phyloP scores from a whole-genome alignment of 1,140 invertebrate genomes.

The Aethina tumida region DNA sequence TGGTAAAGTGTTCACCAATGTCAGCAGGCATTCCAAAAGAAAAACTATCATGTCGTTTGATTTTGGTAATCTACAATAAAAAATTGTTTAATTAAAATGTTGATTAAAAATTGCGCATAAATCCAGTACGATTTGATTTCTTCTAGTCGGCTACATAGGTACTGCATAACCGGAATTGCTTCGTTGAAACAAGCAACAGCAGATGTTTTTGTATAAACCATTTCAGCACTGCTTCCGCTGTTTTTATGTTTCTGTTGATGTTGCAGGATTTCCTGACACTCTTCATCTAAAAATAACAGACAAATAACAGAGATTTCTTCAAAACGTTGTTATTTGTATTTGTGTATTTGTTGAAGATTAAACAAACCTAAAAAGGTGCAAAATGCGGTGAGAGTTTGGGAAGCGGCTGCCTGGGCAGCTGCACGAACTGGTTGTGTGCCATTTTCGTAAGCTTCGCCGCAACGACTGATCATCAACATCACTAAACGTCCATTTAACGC shows the following conservation, averaged over 20 bases:
- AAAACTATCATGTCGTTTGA: conserved; percentile 59
- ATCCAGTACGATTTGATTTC: conserved; percentile 61
- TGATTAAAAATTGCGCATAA: conserved; percentile 1
- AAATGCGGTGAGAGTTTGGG: conserved; percentile 71
- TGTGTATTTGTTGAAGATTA: conserved; percentile 1
- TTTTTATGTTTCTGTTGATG: conserved; percentile 48
- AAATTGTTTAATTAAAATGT: not conserved
- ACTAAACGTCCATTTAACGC: conserved; percentile 74
- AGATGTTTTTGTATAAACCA: conserved; percentile 43
- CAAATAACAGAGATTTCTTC: not conserved
- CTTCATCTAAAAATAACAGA: conserved; percentile 48
- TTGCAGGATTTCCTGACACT: conserved; percentile 62
- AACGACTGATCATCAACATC: conserved; percentile 63
- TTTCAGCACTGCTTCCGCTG: conserved; percentile 45
- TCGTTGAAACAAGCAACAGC: conserved; percentile 83
- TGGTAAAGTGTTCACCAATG: conserved; percentile 70
- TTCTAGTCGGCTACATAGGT: conserved; percentile 74
- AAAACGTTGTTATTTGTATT: not conserved
- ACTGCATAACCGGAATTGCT: conserved; percentile 80
- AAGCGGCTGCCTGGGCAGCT: conserved; percentile 71
- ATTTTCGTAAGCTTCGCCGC: conserved; percentile 62
- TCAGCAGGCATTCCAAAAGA: conserved; percentile 76
- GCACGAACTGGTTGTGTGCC: conserved; percentile 68
- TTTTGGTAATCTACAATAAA: conserved; percentile 43
- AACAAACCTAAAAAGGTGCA: conserved; percentile 62